Evolutionary conservation across 2,888 invertebrate genomes (phyloP).

Genomic region (Hirtodrosophila trivittata): DNA sequence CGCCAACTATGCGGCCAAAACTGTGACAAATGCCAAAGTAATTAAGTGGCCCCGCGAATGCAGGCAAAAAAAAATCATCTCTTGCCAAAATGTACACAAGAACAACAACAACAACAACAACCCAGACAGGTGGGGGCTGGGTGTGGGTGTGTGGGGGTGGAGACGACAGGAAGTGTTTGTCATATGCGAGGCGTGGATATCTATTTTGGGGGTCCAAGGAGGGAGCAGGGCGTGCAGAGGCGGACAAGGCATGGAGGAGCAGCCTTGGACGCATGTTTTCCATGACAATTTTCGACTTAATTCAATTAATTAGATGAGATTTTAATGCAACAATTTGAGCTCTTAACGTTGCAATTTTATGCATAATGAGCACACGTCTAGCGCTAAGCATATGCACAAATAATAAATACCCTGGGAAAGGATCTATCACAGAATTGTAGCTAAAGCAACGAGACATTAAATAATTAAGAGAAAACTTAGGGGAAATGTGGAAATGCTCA

Average conservation of each 20-base stretch:
- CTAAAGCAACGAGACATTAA: too few species aligned
- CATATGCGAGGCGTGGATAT: background rate
- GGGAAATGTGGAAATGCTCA: too few species aligned
- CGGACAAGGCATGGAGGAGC: background rate
- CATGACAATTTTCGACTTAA: conserved; percentile 45
- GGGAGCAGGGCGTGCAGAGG: background rate
- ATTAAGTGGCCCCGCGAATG: conserved; percentile 48
- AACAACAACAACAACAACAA: background rate
- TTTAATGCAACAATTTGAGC: conserved; percentile 33
- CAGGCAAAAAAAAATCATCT: conserved; percentile 23
- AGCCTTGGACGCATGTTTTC: conserved; percentile 35
- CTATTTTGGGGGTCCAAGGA: background rate
- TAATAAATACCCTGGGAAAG: too few species aligned
- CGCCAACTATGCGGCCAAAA: conserved; percentile 22
- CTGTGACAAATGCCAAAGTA: conserved; percentile 63
- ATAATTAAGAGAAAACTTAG: too few species aligned
- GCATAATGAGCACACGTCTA: conserved; percentile 13
- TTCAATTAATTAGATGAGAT: conserved; percentile 50
- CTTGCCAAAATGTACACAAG: conserved; percentile 29
- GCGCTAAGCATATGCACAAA: too few species aligned
- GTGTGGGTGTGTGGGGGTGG: background rate
- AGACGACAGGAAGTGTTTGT: background rate
- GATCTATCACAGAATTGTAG: too few species aligned
- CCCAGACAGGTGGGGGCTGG: conserved; percentile 4
- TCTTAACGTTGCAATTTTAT: conserved; percentile 2